Base-by-base conservation (phyloP, 2,113 vertebrate species). In the Gnathonemus longibarbis region DNA sequence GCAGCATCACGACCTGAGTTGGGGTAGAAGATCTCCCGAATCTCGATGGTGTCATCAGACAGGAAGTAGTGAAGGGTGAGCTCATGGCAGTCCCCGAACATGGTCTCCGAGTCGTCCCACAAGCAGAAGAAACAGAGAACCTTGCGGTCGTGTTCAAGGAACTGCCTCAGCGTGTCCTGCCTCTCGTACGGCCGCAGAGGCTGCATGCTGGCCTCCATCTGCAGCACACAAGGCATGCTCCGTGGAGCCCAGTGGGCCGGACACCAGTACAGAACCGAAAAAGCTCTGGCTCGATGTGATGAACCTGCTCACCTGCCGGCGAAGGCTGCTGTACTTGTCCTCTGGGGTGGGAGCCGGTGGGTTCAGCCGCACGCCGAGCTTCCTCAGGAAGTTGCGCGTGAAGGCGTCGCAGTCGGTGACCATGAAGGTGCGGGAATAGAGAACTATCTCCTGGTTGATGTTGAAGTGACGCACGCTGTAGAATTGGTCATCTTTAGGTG, bases 381-480 rank as follows among this genome's bases (percentile, higher is more conserved):
- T 97, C 52, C 88, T 96, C 93, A 99, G 93, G 89, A 99, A 98
- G 86, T 95, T 95, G 92, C 91, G 95, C 50, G 98, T 98, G 90
- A 98, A 99, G 9, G 88, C 42, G 93, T 99, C 98, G 92, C 98
- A 98, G 88, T 96, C 92, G 89, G 95, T 95, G 93, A 99, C 94
- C 49, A 92, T 97, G 74, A 98, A 99, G 31, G 48, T 95, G 92
- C 94, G 95, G 9, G 95, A 96, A 94, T 98, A 97, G 90, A 99
- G 91, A 88, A 94, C 93, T 87, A 99, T 86, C 84, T 98, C 95
- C 91, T 89, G 95, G 93, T 96, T 95, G 90, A 99, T 92, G 94
- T 99, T 99, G 93, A 99, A 98, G 93, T 98, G 88, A 91, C 96
- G 93, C 45, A 98, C 58, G 35, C 94, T 97, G 93, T 98, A 98